Percentiles rank a stretch among this genome's conserved stretches.
These are phyloP conservation scores for Podarcis lilfordi DNA, from an alignment of 2,797 vertebrate genomes.

Conservation along the genomic window DNA sequence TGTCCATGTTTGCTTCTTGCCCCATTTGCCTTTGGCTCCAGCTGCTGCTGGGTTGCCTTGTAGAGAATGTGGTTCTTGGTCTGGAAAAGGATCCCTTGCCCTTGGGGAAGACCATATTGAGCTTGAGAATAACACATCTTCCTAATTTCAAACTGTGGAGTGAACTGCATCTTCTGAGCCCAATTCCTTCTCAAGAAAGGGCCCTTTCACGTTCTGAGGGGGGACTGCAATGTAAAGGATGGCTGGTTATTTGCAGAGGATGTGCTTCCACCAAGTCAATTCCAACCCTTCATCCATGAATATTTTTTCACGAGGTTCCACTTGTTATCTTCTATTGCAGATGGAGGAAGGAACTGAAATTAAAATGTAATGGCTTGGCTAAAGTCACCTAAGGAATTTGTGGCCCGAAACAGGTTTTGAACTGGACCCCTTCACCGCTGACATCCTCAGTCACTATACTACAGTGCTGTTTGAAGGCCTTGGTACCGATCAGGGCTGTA, in stretches of 20 bases:
- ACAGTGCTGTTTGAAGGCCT: slow-evolving; percentile 32
- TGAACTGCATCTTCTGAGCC: neutral
- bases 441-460: neutral
- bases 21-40: no score
- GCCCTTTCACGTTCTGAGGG: neutral
- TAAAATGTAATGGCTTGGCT: neutral
- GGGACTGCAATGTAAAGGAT: neutral
- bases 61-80: no score
- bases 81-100: no score
- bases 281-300: neutral
- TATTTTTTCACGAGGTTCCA: neutral
- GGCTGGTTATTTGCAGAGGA: neutral
- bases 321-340: neutral
- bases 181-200: neutral
- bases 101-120: neutral
- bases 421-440: neutral
- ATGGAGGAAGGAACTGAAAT: no score
- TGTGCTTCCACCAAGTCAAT: neutral
- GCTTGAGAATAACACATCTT: neutral
- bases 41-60: no score
- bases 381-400: neutral
- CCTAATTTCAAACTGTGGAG: neutral
- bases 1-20: no score
- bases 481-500: slow-evolving; percentile 36
- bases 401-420: neutral